phyloP scores from a whole-genome alignment of 2,113 vertebrate genomes.

The Clarias macrocephalus region DNA sequence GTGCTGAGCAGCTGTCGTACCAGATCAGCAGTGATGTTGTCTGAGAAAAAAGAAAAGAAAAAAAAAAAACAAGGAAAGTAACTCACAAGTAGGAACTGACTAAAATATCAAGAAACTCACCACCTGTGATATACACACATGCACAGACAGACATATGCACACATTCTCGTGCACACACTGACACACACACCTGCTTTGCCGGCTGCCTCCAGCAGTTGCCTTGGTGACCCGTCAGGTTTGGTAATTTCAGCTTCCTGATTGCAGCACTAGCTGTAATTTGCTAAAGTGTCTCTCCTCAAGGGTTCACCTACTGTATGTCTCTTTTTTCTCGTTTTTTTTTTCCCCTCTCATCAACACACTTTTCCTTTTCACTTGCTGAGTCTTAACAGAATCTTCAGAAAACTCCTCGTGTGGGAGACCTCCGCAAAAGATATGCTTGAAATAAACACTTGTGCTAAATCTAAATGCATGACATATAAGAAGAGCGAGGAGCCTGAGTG shows the following conservation, averaged over 20 bases:
- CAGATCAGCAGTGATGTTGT: background rate
- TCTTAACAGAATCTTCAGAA: constrained; percentile 17
- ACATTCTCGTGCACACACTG: background rate
- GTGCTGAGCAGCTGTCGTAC: background rate
- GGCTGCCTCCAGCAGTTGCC: constrained; percentile 63
- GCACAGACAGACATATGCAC: background rate
- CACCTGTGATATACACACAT: background rate
- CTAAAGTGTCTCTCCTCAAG: constrained; percentile 66
- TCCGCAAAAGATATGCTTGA: background rate
- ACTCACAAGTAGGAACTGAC: background rate
- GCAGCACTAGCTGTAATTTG: constrained; percentile 66
- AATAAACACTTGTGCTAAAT: background rate
- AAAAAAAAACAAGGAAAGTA: background rate
- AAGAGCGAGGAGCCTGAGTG: constrained; percentile 25
- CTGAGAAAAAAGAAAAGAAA: background rate
- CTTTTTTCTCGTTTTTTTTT: constrained; percentile 14
- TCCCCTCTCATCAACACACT: constrained; percentile 22
- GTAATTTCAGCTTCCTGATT: constrained; percentile 74
- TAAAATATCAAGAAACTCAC: background rate
- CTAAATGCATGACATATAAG: background rate
- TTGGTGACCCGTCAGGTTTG: constrained; percentile 66
- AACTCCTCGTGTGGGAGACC: constrained; percentile 36
- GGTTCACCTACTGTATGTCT: constrained; percentile 51
- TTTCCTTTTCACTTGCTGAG: constrained; percentile 6
- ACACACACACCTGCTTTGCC: constrained; percentile 44